Evolutionary conservation across 1,140 invertebrate genomes (phyloP), one percentile per base, ranked within the genome.

Genomic region (Trypoxylus dichotomus): DNA sequence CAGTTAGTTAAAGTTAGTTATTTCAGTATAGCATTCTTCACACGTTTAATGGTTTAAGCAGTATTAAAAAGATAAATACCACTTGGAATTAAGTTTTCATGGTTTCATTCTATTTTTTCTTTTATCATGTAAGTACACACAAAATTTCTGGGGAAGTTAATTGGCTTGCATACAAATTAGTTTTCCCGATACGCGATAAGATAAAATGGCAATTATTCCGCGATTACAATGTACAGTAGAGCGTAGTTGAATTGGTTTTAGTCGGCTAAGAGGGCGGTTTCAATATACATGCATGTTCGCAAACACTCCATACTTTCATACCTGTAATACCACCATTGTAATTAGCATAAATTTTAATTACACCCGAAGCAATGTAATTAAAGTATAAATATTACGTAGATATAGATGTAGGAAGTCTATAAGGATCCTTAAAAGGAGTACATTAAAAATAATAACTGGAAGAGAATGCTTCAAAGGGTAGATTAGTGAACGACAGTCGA

Each of bases 161-260:
- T 58, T 58, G 47, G 47, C 47, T 76, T 79, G 76, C 76, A 79
- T 79, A 77, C 79, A 79, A 79, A 79, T 79, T 73, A 79, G 76
- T 75, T 77, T 75, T 72, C 71, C 76, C 74, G 79, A 79, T 79
- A 54, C 25, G 77, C 63, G 79, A 80, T 80, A 78, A 80, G 79
- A 80, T 80, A 80, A 80, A 80, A 78, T 75, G 75, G 77, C 78
- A 80, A 80, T 80, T 80, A 80, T 80, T 80, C 78, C 79, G 58
- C 77, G 79, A 80, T 80, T 80, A 74, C 76, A 24, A 72, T 54
- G 72, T 77, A 79, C 76, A 78, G 76, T 27, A 19, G 60, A 71
- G 75, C 76, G 72, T 47, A 71, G 78, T 29, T 78, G 77, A 80
- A 78, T 80, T 77, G 76, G 76, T 76, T 76, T 76, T 76, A 76